phyloP scores from a whole-genome alignment of 2,888 invertebrate species.

The Sphinx pinastri region DNA sequence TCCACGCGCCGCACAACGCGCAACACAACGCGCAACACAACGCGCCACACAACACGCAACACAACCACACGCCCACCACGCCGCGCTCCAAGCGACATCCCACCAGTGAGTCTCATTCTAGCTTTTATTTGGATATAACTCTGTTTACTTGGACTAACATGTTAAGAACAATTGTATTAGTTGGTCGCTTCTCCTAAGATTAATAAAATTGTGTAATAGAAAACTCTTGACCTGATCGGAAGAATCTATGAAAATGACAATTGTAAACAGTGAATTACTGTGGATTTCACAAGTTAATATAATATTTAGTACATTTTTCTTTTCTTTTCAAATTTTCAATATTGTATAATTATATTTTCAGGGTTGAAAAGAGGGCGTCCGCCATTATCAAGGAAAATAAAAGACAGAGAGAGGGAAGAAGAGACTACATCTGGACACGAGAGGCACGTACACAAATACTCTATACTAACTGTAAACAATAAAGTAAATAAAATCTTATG shows the following conservation, averaged over 20 bases:
- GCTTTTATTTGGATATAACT: neutral
- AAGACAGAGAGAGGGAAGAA: slow-evolving; percentile 67
- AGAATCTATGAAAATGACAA: no score
- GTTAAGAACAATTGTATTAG: no score
- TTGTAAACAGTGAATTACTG: no score
- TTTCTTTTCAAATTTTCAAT: no score
- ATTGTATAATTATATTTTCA: slow-evolving; percentile 45
- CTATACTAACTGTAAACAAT: no score
- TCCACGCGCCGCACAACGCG: slow-evolving; percentile 30
- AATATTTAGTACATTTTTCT: no score
- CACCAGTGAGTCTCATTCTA: slow-evolving; percentile 47
- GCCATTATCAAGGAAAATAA: slow-evolving; percentile 67
- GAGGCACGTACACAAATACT: slow-evolving; percentile 48
- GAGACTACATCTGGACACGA: slow-evolving; percentile 65
- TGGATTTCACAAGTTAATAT: no score
- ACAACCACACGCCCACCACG: slow-evolving; percentile 25
- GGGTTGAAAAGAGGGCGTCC: slow-evolving; percentile 77
- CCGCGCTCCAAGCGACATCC: slow-evolving; percentile 38
- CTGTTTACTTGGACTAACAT: no score
- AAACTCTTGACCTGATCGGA: no score
- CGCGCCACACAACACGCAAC: slow-evolving; percentile 27
- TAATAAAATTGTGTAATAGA: no score
- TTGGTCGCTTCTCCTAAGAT: no score
- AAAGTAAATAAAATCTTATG: neutral
- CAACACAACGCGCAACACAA: slow-evolving; percentile 30